Evolutionary conservation across 2,888 invertebrate species (phyloP), one percentile per base, ranked within the genome.

Genomic region (Zhengitettix transpicula): DNA sequence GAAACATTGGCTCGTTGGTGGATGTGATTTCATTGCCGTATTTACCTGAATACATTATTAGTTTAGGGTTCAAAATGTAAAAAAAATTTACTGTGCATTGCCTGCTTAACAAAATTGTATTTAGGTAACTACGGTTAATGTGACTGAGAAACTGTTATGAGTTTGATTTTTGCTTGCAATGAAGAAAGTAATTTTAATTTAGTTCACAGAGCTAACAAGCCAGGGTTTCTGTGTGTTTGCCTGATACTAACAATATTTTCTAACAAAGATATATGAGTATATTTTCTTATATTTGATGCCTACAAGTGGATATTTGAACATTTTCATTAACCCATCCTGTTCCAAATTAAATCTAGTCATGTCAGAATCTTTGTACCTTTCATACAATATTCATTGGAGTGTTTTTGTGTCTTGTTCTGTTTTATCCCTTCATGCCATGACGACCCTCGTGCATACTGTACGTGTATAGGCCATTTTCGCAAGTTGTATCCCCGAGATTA

Each of bases 401-500:
- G 63, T 62, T 62, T 58, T 59, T 65, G 64, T 64, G 65, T 65
- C 63, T 64, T 65, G 56, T 62, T 65, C 59, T 65, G 64, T 63
- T 59, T 61, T 61, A 51, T 58, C 58, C 61, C 61, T 53, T 71
- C 69, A 73, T 72, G 72, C 72, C 52, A 56, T 71, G 70, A 70
- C 69, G 70, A 71, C 64, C 60, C 64, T 60, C 64, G 64, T 28
- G 28, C 28, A 28, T 28, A 28, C 28, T 28, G 28, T 28, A 28
- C 28, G 28, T 63, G 72, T 73, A 69, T 78, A 97, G 96, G 98
- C 98, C 84, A 96, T 98, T 88, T 99, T 99, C 90, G 98, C 98
- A 84, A 96, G 95, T 88, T 97, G 96, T 88, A 96, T 99, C 82
- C 98, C 98, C 80, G 98, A 99, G 89, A 98, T 99, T 82, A 96